These are phyloP conservation scores for Trachythela sp. DNA, from an alignment of 64 coral and sea anemone genomes.

Conservation along the genomic window DNA sequence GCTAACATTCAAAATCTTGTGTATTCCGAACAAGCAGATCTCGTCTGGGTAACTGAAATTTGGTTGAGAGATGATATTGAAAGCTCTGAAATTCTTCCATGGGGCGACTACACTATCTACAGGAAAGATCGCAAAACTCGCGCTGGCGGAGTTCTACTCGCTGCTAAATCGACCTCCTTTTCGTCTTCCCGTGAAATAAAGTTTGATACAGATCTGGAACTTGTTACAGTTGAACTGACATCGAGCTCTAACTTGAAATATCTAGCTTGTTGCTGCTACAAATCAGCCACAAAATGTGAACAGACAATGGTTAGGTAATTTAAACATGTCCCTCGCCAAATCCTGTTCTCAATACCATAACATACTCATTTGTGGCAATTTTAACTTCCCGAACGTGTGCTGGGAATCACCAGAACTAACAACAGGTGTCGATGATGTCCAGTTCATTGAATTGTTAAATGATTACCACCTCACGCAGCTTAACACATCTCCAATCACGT, in stretches of 20 bases:
- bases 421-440: background rate
- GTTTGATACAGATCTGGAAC: slow-evolving; percentile 26
- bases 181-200: slow-evolving; percentile 22
- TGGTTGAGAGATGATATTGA: slow-evolving; percentile 46
- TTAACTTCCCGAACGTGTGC: background rate
- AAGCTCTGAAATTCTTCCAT: slow-evolving; percentile 50
- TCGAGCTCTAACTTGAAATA: slow-evolving; percentile 35
- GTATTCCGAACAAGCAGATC: slow-evolving; percentile 47
- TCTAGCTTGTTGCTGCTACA: slow-evolving; percentile 25
- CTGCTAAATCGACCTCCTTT: slow-evolving; percentile 1
- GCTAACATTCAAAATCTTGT: slow-evolving; percentile 50
- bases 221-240: slow-evolving; percentile 47
- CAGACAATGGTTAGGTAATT: background rate
- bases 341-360: too few species aligned
- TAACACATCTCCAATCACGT: background rate
- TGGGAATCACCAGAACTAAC: background rate
- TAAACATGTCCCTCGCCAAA: too few species aligned
- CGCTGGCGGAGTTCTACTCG: slow-evolving; percentile 31
- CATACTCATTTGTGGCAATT: background rate
- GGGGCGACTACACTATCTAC: slow-evolving; percentile 1
- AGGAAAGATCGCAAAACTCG: background rate
- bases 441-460: background rate
- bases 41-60: slow-evolving; percentile 54
- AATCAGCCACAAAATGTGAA: background rate
- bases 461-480: background rate